Base-by-base conservation (phyloP, 2,113 vertebrate species). In the Cichladusa arquata region DNA sequence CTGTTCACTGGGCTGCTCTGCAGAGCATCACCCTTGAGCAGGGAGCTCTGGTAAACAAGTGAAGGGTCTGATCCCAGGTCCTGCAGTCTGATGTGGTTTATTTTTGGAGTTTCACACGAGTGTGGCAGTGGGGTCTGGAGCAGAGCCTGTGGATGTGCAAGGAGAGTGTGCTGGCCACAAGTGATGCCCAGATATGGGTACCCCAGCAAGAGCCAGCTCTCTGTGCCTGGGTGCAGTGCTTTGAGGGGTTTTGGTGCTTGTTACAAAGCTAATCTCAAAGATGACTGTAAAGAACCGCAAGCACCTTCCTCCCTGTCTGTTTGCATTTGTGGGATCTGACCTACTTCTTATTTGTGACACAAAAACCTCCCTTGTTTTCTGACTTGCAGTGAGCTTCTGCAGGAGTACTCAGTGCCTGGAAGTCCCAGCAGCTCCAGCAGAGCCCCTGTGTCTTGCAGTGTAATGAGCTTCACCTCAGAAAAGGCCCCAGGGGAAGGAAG, bases 281-380 rank as follows among this genome's bases (percentile, higher is more conserved):
- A 70, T 0, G 11, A 36, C 56, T 3, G 38, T 9, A 78, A 58
- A 82, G 87, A 88, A 88, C 64, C 0, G 3, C 45, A 15, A 83
- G 72, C 2, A 3, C 36, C 64, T 94, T 92, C 76, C 23, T 76
- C 36, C 85, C 72, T 94, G 88, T 96, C 94, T 86, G 69, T 81
- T 86, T 86, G 94, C 69, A 81, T 96, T 92, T 96, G 94, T 86
- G 80, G 94, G 82, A 81, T 92, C 76, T 96, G 95, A 97, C 90
- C 94, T 95, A 95, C 65, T 96, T 96, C 78, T 88, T 74, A 19
- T 84, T 88, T 88, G 77, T 64, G 50, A 16, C 92, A 90, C 51
- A 92, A 69, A 90, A 81, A 25, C 80, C 45, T 93, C 51, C 36
- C 94, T 64, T 86, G 67, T 47, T 79, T 94, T 38, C 76, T 26